Evolutionary conservation across 2,888 invertebrate species (phyloP).

Genomic region (Brachyptera putata): DNA sequence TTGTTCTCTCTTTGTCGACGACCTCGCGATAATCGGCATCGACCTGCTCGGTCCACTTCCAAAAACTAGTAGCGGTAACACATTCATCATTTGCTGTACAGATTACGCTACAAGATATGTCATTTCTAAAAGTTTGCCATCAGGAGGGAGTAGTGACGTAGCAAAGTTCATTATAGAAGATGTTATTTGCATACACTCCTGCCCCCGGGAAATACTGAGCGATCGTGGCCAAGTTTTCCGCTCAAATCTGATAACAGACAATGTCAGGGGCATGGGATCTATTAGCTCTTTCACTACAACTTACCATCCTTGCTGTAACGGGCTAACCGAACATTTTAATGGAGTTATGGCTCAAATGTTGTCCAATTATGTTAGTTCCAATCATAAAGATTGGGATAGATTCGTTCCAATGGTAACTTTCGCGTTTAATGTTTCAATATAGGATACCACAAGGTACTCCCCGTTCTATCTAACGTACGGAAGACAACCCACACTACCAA

Average conservation of each 20-base stretch:
- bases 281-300: conserved; percentile 31
- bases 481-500: background rate
- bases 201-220: conserved; percentile 27
- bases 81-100: conserved; percentile 29
- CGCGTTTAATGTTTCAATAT: conserved; percentile 32
- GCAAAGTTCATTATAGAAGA: conserved; percentile 31
- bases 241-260: conserved; percentile 27
- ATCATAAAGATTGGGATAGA: conserved; percentile 34
- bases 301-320: conserved; percentile 33
- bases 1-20: too few relatives aligned
- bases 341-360: conserved; percentile 33
- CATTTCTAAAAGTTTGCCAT: conserved; percentile 21
- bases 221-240: conserved; percentile 34
- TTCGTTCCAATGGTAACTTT: conserved; percentile 27
- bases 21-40: conserved; percentile 25
- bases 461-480: conserved; percentile 26
- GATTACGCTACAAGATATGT: conserved; percentile 31
- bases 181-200: conserved; percentile 28
- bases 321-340: conserved; percentile 35
- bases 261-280: conserved; percentile 23
- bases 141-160: conserved; percentile 27
- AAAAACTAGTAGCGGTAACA: conserved; percentile 24
- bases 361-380: conserved; percentile 28
- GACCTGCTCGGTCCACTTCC: conserved; percentile 33
- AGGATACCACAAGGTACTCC: conserved; percentile 28